phyloP scores from a whole-genome alignment of 2,797 vertebrate genomes.

The Cottoperca gobio region DNA sequence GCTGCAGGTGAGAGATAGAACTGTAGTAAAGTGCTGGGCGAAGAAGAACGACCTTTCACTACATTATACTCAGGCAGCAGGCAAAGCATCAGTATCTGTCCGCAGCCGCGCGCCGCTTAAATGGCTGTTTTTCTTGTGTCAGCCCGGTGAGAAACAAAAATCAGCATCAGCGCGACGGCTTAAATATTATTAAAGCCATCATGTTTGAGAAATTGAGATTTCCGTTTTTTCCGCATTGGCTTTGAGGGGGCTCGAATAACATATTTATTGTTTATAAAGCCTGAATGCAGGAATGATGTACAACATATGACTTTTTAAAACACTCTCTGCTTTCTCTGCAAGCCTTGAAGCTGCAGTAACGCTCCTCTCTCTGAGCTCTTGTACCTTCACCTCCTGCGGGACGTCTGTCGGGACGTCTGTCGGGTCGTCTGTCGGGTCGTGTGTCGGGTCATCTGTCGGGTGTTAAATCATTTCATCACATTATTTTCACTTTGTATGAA shows the following conservation, averaged over 20 bases:
- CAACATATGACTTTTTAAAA: no score
- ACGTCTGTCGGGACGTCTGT: no score
- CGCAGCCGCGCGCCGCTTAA: constrained; percentile 38
- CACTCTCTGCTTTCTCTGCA: no score
- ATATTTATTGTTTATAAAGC: not conserved
- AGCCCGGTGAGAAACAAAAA: constrained; percentile 41
- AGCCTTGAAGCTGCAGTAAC: no score
- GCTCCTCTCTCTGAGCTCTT: no score
- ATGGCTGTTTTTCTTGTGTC: constrained; percentile 64
- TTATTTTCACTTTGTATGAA: no score
- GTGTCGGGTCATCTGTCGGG: no score
- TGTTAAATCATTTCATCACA: no score
- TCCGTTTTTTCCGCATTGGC: not conserved
- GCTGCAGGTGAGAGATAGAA: constrained; percentile 78
- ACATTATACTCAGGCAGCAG: constrained; percentile 54
- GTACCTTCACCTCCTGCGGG: no score
- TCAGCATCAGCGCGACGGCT: not conserved
- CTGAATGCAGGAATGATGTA: not conserved
- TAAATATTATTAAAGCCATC: constrained; percentile 14
- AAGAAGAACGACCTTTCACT: constrained; percentile 71
- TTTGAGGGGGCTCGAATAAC: not conserved
- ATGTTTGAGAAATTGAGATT: not conserved
- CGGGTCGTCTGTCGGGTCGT: no score
- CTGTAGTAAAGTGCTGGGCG: constrained; percentile 54
- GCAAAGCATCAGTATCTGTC: constrained; percentile 66